A percentile compares a stretch with the other conserved stretches of the same genome.
Evolutionary conservation across 2,797 vertebrate species (phyloP).

Genomic region (Enteromius anoplus): DNA sequence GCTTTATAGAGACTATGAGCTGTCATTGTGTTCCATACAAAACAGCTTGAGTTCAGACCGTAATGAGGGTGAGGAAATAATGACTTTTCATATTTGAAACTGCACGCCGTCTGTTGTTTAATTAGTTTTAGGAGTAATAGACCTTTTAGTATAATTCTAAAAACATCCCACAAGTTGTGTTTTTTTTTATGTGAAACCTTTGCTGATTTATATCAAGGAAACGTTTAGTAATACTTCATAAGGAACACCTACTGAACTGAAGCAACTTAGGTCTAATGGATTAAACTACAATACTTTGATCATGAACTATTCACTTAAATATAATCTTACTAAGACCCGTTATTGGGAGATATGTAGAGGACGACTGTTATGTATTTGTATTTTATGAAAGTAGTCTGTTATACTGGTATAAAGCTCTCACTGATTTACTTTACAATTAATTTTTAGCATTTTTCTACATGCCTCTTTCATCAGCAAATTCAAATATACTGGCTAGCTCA

Average conservation of each 20-base stretch:
- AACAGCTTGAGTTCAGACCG: neutral
- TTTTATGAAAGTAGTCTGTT: neutral
- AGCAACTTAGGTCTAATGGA: neutral
- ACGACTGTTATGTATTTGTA: neutral
- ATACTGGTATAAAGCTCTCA: neutral
- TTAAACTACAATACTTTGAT: neutral
- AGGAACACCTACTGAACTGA: neutral
- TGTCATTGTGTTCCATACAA: neutral
- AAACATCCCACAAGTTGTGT: neutral
- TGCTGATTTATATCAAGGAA: neutral
- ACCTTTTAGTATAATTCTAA: neutral
- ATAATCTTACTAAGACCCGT: neutral
- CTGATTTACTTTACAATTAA: neutral
- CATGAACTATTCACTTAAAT: neutral
- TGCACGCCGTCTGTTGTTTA: neutral
- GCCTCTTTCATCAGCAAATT: neutral
- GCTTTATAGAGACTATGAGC: neutral
- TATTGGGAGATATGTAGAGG: neutral
- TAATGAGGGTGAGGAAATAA: neutral
- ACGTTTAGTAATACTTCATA: neutral
- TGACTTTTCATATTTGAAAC: neutral
- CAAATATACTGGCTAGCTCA: neutral
- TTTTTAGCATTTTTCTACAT: neutral
- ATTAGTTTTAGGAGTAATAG: neutral
- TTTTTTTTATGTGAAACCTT: neutral